phyloP scores from a whole-genome alignment of 1,140 invertebrate species.

The Ceratoteleas bidentatus region DNA sequence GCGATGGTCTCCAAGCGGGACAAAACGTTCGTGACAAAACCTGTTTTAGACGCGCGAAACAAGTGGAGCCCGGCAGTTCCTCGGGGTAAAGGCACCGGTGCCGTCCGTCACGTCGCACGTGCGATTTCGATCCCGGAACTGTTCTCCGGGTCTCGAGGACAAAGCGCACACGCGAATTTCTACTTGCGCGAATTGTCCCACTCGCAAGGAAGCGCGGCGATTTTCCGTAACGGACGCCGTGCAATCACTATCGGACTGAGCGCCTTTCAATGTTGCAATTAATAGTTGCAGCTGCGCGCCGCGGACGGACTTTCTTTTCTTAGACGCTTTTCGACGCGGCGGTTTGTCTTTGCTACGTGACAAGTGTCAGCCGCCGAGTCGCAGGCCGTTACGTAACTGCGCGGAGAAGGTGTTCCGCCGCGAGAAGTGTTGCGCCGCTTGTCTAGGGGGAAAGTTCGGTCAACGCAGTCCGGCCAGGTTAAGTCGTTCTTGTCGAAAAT shows the following conservation, averaged over 20 bases:
- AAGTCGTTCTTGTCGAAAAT: no score
- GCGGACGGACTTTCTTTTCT: constrained; percentile 56
- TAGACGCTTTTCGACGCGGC: constrained; percentile 49
- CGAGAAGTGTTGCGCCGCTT: no score
- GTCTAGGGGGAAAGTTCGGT: no score
- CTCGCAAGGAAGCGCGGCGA: no score
- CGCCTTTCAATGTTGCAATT: constrained; percentile 48
- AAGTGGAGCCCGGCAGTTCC: constrained; percentile 45
- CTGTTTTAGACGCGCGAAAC: constrained; percentile 62
- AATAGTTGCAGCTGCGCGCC: constrained; percentile 53
- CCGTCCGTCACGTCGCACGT: constrained; percentile 33
- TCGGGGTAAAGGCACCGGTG: constrained; percentile 46
- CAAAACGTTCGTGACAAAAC: constrained; percentile 57
- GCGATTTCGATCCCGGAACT: constrained; percentile 48
- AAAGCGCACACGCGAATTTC: constrained; percentile 10
- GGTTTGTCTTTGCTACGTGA: constrained; percentile 50
- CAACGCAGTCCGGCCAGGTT: no score
- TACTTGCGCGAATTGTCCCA: no score
- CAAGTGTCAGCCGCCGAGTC: constrained; percentile 31
- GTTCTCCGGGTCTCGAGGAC: constrained; percentile 26
- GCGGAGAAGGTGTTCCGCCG: constrained; percentile 20
- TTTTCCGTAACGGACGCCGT: constrained; percentile 55
- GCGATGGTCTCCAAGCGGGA: constrained; percentile 28
- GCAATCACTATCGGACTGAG: constrained; percentile 49
- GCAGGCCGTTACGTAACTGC: constrained; percentile 28